Evolutionary conservation across 2,888 invertebrate species (phyloP), one percentile per base, ranked within the genome.

Genomic region (Argyresthia albistria): DNA sequence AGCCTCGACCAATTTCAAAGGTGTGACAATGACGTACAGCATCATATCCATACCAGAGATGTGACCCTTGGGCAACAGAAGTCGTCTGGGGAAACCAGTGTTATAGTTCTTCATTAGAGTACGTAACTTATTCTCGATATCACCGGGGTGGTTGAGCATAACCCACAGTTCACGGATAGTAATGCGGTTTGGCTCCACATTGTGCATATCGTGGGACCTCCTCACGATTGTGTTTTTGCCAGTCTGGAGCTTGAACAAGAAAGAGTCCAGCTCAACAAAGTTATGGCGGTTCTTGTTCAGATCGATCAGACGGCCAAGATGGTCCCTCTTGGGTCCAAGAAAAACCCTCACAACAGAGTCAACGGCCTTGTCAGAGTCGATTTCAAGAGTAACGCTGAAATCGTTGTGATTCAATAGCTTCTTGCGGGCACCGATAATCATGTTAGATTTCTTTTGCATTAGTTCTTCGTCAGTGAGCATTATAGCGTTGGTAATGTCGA

Each of bases 41-140:
- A 90, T 84, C 86, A 90, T 89, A 25, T 89, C 88, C 79, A 91
- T 81, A 51, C 95, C 95, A 55, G 90, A 90, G 51, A 80, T 76
- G 58, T 74, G 89, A 67, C 95, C 95, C 64, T 84, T 93, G 46
- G 95, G 95, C 52, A 95, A 78, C 43, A 94, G 69, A 46, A 94
- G 81, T 61, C 93, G 91, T 25, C 90, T 87, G 3, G 95, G 94
- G 88, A 92, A 93, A 50, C 92, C 91, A 57, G 90, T 92, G 64
- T 91, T 82, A 59, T 82, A 75, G 65, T 86, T 84, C 52, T 67
- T 82, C 49, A 84, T 59, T 55, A 82, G 81, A 58, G 76, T 81
- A 0, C 61, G 35, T 1, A 76, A 58, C n/a, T 81, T 47, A 48
- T 83, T 80, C 42, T 69, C 72, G 48, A 79, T 64, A 57, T 77